Evolutionary conservation across 2,113 vertebrate species (phyloP).

Genomic region (Acanthisitta chloris): DNA sequence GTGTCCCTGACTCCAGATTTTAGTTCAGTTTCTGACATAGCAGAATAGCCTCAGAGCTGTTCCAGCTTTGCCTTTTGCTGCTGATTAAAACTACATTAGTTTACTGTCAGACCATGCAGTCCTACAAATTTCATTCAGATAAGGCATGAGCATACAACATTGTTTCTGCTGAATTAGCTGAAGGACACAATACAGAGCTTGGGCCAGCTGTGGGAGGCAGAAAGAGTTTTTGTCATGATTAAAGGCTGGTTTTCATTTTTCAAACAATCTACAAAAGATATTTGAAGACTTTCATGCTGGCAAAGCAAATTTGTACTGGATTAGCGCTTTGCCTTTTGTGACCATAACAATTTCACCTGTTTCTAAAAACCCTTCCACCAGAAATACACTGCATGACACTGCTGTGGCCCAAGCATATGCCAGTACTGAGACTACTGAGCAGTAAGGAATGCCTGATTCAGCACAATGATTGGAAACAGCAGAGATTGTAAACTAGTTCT

Average conservation of each 20-base stretch:
- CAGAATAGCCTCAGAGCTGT: not conserved
- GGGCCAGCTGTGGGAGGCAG: not conserved
- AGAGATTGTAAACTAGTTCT: not conserved
- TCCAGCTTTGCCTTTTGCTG: not conserved
- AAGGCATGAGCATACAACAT: not conserved
- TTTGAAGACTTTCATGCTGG: not conserved
- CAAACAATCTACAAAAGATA: not conserved
- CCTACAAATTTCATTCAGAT: not conserved
- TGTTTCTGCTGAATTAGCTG: not conserved
- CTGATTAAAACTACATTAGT: not conserved
- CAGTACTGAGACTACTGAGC: not conserved
- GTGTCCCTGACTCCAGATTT: not conserved
- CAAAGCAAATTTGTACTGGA: not conserved
- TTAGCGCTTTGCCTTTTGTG: not conserved
- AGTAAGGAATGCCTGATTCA: not conserved
- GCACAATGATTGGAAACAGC: not conserved
- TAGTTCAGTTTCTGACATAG: not conserved
- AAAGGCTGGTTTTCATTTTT: constrained; percentile 13
- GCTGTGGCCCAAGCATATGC: not conserved
- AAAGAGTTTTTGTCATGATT: not conserved
- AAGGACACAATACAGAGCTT: not conserved
- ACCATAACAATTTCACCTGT: not conserved
- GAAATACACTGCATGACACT: not conserved
- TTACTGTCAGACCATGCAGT: not conserved
- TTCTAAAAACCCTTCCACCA: not conserved